phyloP scores from a whole-genome alignment of 2,797 vertebrate genomes.

The Fistularia tabacaria region DNA sequence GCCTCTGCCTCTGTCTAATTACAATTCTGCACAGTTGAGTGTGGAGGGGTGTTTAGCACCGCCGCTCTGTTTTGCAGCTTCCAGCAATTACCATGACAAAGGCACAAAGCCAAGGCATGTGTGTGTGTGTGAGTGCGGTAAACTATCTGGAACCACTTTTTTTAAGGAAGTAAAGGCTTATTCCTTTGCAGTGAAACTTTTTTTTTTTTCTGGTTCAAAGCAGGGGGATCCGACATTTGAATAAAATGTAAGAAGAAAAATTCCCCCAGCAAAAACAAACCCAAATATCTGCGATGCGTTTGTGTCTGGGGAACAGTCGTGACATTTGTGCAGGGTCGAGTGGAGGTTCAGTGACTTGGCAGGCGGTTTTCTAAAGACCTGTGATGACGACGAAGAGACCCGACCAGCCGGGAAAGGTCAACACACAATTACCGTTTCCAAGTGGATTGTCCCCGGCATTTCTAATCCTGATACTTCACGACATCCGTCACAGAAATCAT shows the following conservation, averaged over 20 bases:
- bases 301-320: conserved; percentile 13
- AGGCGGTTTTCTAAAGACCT: neutral
- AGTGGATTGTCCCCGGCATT: too few species aligned
- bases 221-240: too few species aligned
- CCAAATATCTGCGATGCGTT: neutral
- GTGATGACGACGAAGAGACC: too few species aligned
- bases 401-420: too few species aligned
- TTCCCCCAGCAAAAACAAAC: neutral
- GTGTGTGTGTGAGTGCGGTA: conserved; percentile 25
- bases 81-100: conserved; percentile 61
- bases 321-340: conserved; percentile 30
- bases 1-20: conserved; percentile 15
- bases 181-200: neutral
- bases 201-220: neutral
- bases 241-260: too few species aligned
- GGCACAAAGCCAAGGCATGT: conserved; percentile 38
- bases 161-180: neutral
- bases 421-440: too few species aligned
- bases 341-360: conserved; percentile 14
- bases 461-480: too few species aligned
- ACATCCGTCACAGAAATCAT: too few species aligned
- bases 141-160: conserved; percentile 29
- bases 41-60: conserved; percentile 41
- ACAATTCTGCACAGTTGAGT: conserved; percentile 32
- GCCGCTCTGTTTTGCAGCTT: conserved; percentile 26